Conservation (phyloP, 1,140 invertebrate genomes). For the Platyscapa corneri region DNA sequence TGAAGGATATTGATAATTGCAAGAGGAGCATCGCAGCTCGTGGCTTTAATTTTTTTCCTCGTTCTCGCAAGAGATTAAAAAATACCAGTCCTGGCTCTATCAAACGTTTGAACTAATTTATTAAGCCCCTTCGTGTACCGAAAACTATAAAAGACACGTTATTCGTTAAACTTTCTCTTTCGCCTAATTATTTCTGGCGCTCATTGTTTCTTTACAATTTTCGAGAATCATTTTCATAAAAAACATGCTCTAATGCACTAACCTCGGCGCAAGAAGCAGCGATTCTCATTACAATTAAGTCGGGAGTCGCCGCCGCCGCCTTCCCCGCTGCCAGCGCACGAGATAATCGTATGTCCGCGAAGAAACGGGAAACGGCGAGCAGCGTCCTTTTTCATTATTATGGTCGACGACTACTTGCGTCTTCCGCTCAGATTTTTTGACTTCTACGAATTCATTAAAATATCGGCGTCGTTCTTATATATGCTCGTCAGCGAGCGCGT, state of each 20-base stretch:
- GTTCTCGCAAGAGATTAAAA: neutral
- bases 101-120: neutral
- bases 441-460: conserved; percentile 64
- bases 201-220: neutral
- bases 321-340: too few species aligned
- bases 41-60: neutral
- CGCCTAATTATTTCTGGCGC: neutral
- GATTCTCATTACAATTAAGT: conserved; percentile 24
- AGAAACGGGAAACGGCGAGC: conserved; percentile 30
- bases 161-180: neutral
- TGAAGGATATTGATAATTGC: neutral
- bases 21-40: neutral
- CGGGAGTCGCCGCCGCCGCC: neutral
- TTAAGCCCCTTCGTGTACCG: neutral
- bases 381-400: conserved; percentile 32
- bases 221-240: neutral
- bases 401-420: conserved; percentile 24
- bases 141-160: neutral
- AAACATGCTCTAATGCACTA: neutral
- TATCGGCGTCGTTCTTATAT: conserved; percentile 53
- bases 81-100: neutral
- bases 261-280: neutral
- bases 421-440: conserved; percentile 54
- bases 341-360: conserved; percentile 9
- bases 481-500: conserved; percentile 52